Conservation (phyloP, 2,113 vertebrate species). For the Hemichromis elongatus region DNA sequence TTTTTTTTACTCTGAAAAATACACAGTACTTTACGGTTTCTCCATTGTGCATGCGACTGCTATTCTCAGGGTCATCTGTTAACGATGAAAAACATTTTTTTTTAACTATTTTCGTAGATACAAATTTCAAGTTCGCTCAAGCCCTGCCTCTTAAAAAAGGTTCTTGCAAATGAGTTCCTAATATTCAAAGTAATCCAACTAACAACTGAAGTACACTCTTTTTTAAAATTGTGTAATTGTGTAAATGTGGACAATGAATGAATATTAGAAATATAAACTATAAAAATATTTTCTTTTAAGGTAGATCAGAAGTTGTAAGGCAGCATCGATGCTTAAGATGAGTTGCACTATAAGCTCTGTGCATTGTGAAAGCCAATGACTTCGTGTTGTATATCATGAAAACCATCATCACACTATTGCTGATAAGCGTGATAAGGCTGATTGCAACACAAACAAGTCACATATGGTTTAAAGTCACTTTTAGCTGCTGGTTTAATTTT, state of each 20-base stretch:
- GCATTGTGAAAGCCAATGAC: not conserved
- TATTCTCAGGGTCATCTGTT: not conserved
- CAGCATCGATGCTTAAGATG: not conserved
- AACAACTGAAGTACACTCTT: not conserved
- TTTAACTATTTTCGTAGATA: accelerated
- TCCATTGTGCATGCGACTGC: accelerated
- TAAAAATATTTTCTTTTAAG: not conserved
- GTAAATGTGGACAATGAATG: not conserved
- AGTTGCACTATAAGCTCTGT: not conserved
- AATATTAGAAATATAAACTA: not conserved
- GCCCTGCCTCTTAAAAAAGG: not conserved
- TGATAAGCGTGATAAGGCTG: not conserved
- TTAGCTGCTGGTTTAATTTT: not conserved
- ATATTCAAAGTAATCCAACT: not conserved
- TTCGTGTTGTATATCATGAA: not conserved
- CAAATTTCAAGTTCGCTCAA: not conserved
- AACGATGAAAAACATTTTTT: not conserved
- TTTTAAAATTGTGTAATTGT: not conserved
- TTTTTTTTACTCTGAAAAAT: not conserved
- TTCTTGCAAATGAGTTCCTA: not conserved
- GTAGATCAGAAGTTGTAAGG: not conserved
- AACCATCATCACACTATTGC: not conserved
- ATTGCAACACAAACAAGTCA: not conserved
- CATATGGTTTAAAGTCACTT: not conserved
- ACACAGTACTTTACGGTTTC: not conserved